A percentile compares a stretch with the other conserved stretches of the same genome.
phyloP scores from a whole-genome alignment of 2,113 vertebrate genomes.

The Athene cunicularia region DNA sequence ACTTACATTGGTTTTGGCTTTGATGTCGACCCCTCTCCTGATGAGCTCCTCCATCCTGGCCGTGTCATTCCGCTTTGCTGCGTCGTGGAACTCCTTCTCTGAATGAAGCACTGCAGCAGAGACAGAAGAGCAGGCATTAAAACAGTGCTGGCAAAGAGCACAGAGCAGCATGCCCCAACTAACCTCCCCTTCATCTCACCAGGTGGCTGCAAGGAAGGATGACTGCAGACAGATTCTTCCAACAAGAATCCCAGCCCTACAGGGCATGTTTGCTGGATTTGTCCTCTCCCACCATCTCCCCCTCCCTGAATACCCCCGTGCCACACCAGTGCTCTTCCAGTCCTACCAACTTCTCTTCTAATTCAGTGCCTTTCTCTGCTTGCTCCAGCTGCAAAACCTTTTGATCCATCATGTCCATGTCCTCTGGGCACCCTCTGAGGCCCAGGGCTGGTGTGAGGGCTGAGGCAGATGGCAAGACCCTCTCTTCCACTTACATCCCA shows the following conservation, averaged over 20 bases:
- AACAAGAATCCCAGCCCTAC: background rate
- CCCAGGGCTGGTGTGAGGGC: background rate
- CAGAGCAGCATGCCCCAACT: background rate
- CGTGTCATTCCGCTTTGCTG: slow-evolving; percentile 77
- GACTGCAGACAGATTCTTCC: background rate
- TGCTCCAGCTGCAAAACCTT: background rate
- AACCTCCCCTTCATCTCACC: background rate
- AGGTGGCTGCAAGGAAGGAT: background rate
- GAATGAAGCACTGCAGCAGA: slow-evolving; percentile 81
- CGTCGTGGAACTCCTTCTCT: slow-evolving; percentile 88
- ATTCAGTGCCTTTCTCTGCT: background rate
- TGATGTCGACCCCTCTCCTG: slow-evolving; percentile 81
- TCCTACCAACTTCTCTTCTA: background rate
- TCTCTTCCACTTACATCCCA: background rate
- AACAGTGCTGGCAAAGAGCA: background rate
- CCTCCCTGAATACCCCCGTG: background rate
- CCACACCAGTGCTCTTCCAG: background rate
- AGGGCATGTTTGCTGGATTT: background rate
- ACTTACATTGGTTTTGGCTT: slow-evolving; percentile 85
- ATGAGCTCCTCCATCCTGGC: slow-evolving; percentile 82
- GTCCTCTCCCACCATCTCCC: background rate
- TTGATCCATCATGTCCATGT: background rate
- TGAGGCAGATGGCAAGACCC: background rate
- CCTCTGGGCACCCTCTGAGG: background rate
- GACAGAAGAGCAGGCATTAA: background rate